A percentile compares a stretch with the other conserved stretches of the same genome.
Evolutionary conservation across 1,140 invertebrate genomes (phyloP).

Genomic region (Rhopalosiphum padi): DNA sequence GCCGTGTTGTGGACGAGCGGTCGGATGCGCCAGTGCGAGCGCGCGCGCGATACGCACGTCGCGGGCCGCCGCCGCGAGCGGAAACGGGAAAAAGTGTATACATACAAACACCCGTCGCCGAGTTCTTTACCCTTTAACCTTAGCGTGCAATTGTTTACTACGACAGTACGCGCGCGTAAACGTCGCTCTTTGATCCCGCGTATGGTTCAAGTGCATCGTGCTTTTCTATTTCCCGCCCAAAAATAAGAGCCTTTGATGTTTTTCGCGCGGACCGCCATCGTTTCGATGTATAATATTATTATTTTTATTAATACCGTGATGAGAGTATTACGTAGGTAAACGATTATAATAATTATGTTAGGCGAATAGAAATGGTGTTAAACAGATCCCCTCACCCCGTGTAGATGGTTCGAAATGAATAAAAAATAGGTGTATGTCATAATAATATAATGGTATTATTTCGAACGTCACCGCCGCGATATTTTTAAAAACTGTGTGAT

Average conservation of each 20-base stretch:
- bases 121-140: conserved; percentile 35
- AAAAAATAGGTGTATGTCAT: neutral
- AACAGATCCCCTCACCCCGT: neutral
- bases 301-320: no score
- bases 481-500: neutral
- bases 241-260: neutral
- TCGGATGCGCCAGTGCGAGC: neutral
- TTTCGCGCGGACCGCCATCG: neutral
- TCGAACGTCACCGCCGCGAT: neutral
- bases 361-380: no score
- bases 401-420: neutral
- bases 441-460: neutral
- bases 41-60: neutral
- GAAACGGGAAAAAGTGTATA: neutral
- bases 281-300: neutral
- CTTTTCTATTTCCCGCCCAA: neutral
- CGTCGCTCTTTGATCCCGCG: neutral
- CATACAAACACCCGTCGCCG: neutral
- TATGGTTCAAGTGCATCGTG: neutral
- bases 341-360: no score
- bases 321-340: neutral
- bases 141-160: conserved; percentile 41
- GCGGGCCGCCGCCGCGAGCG: neutral
- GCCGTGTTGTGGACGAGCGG: neutral
- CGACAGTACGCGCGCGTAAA: conserved; percentile 5